These are phyloP conservation scores for Salvelinus namaycush DNA, from an alignment of 2,113 vertebrate genomes.

Conservation along the genomic window DNA sequence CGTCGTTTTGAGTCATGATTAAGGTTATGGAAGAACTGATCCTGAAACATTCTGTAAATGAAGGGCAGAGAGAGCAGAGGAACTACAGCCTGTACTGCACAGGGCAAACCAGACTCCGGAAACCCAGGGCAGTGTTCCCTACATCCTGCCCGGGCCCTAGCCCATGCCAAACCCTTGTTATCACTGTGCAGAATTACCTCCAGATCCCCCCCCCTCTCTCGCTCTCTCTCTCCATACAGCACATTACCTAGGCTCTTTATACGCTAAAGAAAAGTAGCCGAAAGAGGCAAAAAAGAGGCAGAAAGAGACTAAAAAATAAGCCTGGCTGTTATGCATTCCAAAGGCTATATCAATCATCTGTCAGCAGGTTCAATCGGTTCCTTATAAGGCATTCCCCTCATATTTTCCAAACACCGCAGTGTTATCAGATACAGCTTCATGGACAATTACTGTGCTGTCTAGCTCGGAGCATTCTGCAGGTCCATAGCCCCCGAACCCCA, in stretches of 20 bases:
- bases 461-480: slow-evolving; percentile 24
- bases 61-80: neutral
- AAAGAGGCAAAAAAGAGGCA: too few relatives aligned
- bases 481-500: neutral
- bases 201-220: neutral
- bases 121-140: slow-evolving; percentile 72
- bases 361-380: slow-evolving; percentile 65
- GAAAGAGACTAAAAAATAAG: neutral
- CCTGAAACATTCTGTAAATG: neutral
- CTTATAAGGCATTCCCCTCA: slow-evolving; percentile 72
- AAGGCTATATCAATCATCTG: slow-evolving; percentile 66
- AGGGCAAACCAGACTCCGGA: slow-evolving; percentile 67
- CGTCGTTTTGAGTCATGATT: neutral
- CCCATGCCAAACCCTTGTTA: slow-evolving; percentile 47
- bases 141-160: slow-evolving; percentile 65
- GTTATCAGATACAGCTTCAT: slow-evolving; percentile 71
- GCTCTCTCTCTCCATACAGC: slow-evolving; percentile 1
- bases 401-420: slow-evolving; percentile 67
- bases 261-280: too few relatives aligned
- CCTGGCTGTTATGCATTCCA: slow-evolving; percentile 63
- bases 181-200: slow-evolving; percentile 70
- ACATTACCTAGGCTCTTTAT: too few relatives aligned
- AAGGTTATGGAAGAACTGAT: neutral
- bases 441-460: slow-evolving; percentile 56
- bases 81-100: slow-evolving; percentile 45